Base-by-base conservation (phyloP, 2,888 invertebrate genomes). In the Vesta saturnalis region DNA sequence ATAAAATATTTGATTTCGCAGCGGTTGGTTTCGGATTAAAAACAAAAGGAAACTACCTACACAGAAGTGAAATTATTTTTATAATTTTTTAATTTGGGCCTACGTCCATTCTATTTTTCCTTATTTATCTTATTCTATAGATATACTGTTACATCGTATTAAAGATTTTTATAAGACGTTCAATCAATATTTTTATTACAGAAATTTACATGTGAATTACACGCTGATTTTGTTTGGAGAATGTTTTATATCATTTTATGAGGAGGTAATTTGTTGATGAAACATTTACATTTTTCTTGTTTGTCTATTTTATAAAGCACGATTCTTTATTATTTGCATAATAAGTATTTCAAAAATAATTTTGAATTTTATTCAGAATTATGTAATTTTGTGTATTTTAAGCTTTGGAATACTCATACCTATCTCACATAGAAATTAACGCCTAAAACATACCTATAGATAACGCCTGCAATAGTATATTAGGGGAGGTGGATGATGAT, bases 11-110 rank as follows among this genome's bases (percentile, higher is more conserved):
- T 61, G 70, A 67, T 67, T 70, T 70, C 70, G 67, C 70, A 70
- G 70, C 67, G 64, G 70, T 70, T 52, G 70, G 67, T 61, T 66
- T 60, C 14, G 47, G 56, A 63, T 70, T 72, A 74, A 70, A 74
- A 74, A 71, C 66, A 64, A 73, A 73, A 69, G 65, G 70, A 72
- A 74, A 74, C 74, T 74, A 70, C 74, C 72, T 73, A 74, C 70
- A 73, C 74, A 72, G 74, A 70, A 74, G 74, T 74, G 67, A 70
- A 73, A 74, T 72, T 74, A 72, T 72, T 72, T 72, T 71, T 70
- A 59, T 70, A 56, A 58, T 52, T 49, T 64, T 23, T 47, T 60
- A 14, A 49, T 46, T 19, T 14, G 15, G 49, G 60, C n/a, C 8
- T 63, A 54, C 62, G 58, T 52, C 52, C 14, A 18, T 49, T 22